Conservation (phyloP, 2,113 vertebrate species). For the Rutilus rutilus region DNA sequence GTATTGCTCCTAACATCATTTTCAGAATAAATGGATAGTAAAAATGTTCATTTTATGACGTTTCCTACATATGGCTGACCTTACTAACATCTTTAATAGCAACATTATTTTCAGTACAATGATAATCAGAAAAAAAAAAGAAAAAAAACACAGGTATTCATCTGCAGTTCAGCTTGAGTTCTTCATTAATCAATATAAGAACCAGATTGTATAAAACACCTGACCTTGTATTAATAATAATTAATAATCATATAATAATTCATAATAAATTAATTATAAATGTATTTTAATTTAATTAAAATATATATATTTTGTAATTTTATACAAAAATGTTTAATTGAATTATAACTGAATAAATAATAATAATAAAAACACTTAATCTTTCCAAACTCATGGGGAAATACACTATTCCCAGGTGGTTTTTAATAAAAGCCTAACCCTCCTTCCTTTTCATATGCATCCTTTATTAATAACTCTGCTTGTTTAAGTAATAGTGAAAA, state of each 20-base stretch:
- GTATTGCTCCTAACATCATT: neutral
- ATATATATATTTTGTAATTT: too few species aligned
- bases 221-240: neutral
- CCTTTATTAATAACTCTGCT: neutral
- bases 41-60: constrained; percentile 2
- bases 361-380: neutral
- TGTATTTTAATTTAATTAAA: too few species aligned
- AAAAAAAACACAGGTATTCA: neutral
- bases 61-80: constrained; percentile 3
- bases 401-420: neutral
- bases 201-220: too few species aligned
- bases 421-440: neutral
- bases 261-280: too few species aligned
- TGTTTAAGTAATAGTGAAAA: neutral
- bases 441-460: neutral
- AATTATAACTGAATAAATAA: neutral
- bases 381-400: neutral
- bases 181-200: neutral
- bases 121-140: neutral
- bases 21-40: constrained; percentile 28
- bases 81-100: constrained; percentile 12
- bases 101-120: constrained; percentile 13
- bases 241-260: neutral
- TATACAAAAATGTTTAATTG: too few species aligned
- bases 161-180: neutral